Percentiles rank a stretch among this genome's conserved stretches.
These are phyloP conservation scores for Accipiter virgatus DNA, from an alignment of 2,113 vertebrate species.

Conservation along the genomic window DNA sequence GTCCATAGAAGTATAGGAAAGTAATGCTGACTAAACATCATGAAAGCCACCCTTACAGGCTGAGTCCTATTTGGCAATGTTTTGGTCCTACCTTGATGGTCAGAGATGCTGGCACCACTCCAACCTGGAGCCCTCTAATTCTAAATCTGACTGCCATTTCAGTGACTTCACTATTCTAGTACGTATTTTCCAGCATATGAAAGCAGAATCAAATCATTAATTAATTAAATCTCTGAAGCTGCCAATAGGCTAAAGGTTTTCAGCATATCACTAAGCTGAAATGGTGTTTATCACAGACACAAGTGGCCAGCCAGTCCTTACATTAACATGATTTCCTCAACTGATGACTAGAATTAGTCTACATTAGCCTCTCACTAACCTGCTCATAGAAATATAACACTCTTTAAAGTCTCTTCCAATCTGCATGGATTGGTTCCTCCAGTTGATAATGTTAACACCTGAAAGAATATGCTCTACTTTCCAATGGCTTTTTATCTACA, in stretches of 20 bases:
- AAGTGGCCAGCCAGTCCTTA: not conserved
- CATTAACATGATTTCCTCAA: not conserved
- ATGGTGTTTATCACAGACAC: not conserved
- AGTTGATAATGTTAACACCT: not conserved
- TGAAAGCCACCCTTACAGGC: not conserved
- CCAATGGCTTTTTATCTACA: not conserved
- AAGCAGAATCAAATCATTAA: not conserved
- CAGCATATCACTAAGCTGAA: not conserved
- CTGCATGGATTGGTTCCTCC: not conserved
- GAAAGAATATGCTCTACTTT: not conserved
- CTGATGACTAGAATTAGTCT: not conserved
- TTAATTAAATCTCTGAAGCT: not conserved
- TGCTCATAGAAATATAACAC: not conserved
- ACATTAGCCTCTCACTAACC: not conserved
- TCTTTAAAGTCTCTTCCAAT: not conserved
- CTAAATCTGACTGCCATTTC: not conserved
- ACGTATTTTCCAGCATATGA: not conserved
- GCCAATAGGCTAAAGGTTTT: not conserved
- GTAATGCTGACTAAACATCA: not conserved
- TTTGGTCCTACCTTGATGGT: not conserved
- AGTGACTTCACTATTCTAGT: not conserved
- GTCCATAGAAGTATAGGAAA: not conserved
- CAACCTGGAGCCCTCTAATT: not conserved
- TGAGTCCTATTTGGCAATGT: not conserved
- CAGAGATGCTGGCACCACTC: not conserved